Base-by-base conservation (phyloP, 2,888 invertebrate genomes). In the Andrena minutula region DNA sequence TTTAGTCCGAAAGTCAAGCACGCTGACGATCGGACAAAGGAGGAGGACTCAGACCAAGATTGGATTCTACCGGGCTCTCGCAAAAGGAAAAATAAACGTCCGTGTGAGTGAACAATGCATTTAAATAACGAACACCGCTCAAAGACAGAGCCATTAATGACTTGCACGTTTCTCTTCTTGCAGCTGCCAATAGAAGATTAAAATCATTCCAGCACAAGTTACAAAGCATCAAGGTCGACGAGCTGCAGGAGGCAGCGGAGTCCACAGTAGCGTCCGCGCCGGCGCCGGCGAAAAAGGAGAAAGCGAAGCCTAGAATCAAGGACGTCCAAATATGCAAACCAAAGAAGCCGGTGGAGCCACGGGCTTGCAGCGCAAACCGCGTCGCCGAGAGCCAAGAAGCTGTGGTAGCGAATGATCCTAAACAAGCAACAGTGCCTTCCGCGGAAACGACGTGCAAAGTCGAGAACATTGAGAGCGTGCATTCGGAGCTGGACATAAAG, bases 1-100 rank as follows among this genome's bases (percentile, higher is more conserved):
- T 32, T 82, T 90, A 5, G 85, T 79, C 16, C 89, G 64, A 91
- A 91, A 82, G 65, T 65, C 79, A 86, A 87, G 79, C 85, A 87
- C 64, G 51, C 76, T 60, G 88, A 86, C 68, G 86, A 89, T 74
- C 74, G 89, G 53, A 88, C 92, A 63, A 90, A 88, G 64, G 80
- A 86, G 71, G 90, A 91, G 90, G 93, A 93, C 89, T 93, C 93
- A 65, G 93, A 94, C 87, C 90, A 93, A 87, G 93, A 94, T 85
- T 94, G 93, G 93, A 90, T 92, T 76, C 69, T 93, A 89, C 93
- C 93, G 68, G 81, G 93, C 87, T 89, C 92, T 89, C 91, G 93
- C 84, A 93, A 92, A 86, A 91, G 92, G 90, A 92, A 92, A 88
- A 90, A 89, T 88, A 93, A 93, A 90, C 91, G 93, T 89, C 88